phyloP scores from a whole-genome alignment of 2,888 invertebrate genomes.

The Notodonta dromedarius region DNA sequence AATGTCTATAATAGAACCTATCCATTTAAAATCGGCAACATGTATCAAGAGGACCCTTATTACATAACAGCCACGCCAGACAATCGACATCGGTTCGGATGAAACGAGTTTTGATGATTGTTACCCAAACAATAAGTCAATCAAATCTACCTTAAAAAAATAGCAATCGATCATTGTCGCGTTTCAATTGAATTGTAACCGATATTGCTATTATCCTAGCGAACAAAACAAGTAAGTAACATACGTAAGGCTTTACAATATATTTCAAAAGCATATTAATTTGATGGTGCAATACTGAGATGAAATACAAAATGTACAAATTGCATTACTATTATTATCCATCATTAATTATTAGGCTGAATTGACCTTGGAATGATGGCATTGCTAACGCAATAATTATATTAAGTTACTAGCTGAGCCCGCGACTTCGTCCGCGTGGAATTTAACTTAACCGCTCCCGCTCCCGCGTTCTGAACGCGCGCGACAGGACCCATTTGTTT shows the following conservation, averaged over 20 bases:
- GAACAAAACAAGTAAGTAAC: constrained; percentile 13
- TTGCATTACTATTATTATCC: neutral
- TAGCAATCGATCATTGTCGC: constrained; percentile 18
- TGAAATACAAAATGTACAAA: neutral
- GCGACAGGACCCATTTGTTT: no score
- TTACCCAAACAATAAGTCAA: constrained; percentile 7
- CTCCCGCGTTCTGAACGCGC: no score
- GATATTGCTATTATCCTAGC: constrained; percentile 29
- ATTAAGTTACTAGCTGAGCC: no score
- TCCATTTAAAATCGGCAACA: no score
- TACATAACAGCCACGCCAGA: neutral
- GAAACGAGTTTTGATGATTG: constrained; percentile 12
- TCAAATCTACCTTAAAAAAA: constrained; percentile 7
- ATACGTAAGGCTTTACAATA: neutral
- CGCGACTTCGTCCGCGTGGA: no score
- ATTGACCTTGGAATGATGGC: neutral
- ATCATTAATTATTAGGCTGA: neutral
- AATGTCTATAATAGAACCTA: no score
- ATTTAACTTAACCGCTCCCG: no score
- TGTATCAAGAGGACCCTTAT: no score
- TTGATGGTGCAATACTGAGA: neutral
- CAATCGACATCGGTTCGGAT: constrained; percentile 16
- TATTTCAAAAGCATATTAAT: neutral
- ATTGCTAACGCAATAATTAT: neutral
- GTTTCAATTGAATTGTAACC: constrained; percentile 18